These are phyloP conservation scores for Leiothrix lutea DNA, from an alignment of 2,113 vertebrate genomes.

Conservation along the genomic window DNA sequence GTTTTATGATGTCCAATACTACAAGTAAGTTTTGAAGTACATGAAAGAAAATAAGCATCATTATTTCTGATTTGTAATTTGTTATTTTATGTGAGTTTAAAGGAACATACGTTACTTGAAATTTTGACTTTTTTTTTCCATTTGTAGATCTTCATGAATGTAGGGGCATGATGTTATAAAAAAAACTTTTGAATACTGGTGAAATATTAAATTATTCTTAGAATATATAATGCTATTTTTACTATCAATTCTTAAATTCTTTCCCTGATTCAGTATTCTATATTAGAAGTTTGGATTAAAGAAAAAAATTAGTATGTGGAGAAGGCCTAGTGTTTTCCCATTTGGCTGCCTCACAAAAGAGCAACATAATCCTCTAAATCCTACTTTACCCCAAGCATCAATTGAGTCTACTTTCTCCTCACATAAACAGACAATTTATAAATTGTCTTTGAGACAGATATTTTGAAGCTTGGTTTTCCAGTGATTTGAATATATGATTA, in stretches of 20 bases:
- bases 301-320: not conserved
- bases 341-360: not conserved
- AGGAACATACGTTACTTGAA: not conserved
- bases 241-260: not conserved
- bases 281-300: not conserved
- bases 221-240: not conserved
- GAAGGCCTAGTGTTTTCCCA: not conserved
- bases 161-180: not conserved
- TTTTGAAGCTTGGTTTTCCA: not conserved
- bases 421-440: not conserved
- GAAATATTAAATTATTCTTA: not conserved
- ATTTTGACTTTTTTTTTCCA: not conserved
- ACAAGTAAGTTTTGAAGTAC: not conserved
- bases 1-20: not conserved
- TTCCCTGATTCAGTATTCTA: not conserved
- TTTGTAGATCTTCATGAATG: not conserved
- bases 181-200: not conserved
- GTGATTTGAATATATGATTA: not conserved
- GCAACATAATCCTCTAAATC: constrained; percentile 18
- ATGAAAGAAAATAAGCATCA: not conserved
- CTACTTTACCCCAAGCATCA: not conserved
- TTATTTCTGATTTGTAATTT: not conserved
- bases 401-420: not conserved
- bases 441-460: not conserved
- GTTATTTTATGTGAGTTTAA: not conserved